Conservation (phyloP, 2,888 invertebrate species). For the Leptura quadrifasciata region DNA sequence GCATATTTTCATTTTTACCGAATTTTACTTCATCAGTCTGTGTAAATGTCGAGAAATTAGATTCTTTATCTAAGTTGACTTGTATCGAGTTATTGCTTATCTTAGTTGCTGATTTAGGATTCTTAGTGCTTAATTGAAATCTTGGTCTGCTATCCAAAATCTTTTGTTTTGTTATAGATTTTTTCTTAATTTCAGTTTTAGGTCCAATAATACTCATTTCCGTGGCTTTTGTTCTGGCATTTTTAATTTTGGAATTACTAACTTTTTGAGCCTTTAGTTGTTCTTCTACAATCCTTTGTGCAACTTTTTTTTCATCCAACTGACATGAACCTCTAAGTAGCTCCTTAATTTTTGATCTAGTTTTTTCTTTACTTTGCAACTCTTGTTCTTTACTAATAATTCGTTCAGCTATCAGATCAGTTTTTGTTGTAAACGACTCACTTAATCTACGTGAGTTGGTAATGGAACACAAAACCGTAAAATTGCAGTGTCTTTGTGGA, state of each 20-base stretch:
- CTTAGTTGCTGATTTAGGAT: not conserved
- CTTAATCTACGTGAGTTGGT: conserved; percentile 15
- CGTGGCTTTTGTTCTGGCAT: not conserved
- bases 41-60: not conserved
- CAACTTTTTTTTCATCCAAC: conserved; percentile 7
- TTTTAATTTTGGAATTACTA: not conserved
- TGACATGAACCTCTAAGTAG: not conserved
- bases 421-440: conserved; percentile 19
- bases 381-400: conserved; percentile 35
- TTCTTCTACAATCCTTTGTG: conserved; percentile 12
- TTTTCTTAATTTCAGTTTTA: not conserved
- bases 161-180: not conserved
- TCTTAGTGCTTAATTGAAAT: conserved; percentile 30
- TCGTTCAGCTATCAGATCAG: conserved; percentile 39
- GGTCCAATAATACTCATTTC: not conserved
- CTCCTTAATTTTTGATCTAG: not conserved
- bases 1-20: not conserved
- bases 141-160: conserved; percentile 17
- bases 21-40: conserved; percentile 26
- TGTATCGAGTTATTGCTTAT: conserved; percentile 19
- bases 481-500: conserved; percentile 18
- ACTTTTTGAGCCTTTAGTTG: conserved; percentile 2
- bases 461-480: not conserved
- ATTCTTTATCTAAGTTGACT: conserved; percentile 18
- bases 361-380: conserved; percentile 13